phyloP scores from a whole-genome alignment of 30 jellyfish, hydroid and myxozoan species.

The Pseudorhiza aurosa region DNA sequence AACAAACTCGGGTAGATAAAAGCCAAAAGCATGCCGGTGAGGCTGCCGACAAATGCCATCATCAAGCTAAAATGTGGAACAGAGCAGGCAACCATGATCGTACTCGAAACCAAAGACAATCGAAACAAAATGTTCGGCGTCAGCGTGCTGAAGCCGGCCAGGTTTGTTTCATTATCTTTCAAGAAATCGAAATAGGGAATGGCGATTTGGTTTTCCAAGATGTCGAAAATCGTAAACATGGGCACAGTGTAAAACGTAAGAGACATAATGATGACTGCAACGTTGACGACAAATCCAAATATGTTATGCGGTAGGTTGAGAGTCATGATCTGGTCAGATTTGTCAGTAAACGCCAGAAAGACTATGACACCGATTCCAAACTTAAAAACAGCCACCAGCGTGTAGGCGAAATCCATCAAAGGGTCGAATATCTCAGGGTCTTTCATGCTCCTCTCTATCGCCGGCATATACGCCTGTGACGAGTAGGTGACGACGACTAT shows the following conservation, averaged over 20 bases:
- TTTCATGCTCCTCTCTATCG: slow-evolving; percentile 96
- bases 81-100: slow-evolving; percentile 76
- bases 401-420: slow-evolving; percentile 91
- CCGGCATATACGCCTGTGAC: slow-evolving; percentile 96
- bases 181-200: slow-evolving; percentile 61
- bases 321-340: slow-evolving; percentile 92
- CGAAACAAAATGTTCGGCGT: slow-evolving; percentile 90
- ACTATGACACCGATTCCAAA: slow-evolving; percentile 96
- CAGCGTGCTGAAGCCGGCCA: slow-evolving; percentile 55
- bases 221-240: slow-evolving; percentile 89
- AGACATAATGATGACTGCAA: slow-evolving; percentile 85
- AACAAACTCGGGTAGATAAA: slow-evolving; percentile 84
- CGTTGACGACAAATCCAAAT: slow-evolving; percentile 72
- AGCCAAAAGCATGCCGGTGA: slow-evolving; percentile 83
- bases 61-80: slow-evolving; percentile 94
- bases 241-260: slow-evolving; percentile 93
- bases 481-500: slow-evolving; percentile 93
- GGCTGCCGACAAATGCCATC: slow-evolving; percentile 97
- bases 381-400: slow-evolving; percentile 89
- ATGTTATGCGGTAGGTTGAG: slow-evolving; percentile 84
- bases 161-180: slow-evolving; percentile 65
- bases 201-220: slow-evolving; percentile 87
- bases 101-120: slow-evolving; percentile 55
- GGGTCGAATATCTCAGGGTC: slow-evolving; percentile 97
- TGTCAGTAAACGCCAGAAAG: slow-evolving; percentile 86